A percentile compares a stretch with the other conserved stretches of the same genome.
These are phyloP conservation scores for Aselliscus stoliczkanus DNA, from an alignment of 2,797 vertebrate species.

Conservation along the genomic window DNA sequence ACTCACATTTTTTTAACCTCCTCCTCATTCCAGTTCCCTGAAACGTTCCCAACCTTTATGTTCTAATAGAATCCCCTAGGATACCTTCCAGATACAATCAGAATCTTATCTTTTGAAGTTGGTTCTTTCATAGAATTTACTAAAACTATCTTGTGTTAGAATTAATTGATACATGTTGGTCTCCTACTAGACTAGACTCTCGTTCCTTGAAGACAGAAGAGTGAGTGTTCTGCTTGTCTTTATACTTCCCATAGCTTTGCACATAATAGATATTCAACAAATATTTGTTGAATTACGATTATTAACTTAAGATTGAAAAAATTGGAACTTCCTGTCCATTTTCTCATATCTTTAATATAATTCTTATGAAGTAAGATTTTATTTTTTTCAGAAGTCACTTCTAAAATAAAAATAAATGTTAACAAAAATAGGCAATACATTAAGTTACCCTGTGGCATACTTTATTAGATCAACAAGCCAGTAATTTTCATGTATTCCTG, in stretches of 20 bases:
- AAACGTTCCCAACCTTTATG: background rate
- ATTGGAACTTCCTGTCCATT: background rate
- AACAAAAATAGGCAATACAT: background rate
- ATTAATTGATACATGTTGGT: background rate
- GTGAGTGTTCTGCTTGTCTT: background rate
- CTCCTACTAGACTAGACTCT: background rate
- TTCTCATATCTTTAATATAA: background rate
- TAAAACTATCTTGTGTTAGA: background rate
- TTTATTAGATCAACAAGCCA: background rate
- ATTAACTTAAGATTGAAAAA: background rate
- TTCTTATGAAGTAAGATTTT: background rate
- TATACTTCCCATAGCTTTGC: background rate
- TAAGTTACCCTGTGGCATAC: background rate
- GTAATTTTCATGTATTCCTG: background rate
- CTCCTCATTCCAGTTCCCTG: background rate
- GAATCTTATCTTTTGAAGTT: background rate
- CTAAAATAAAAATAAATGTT: conserved; percentile 26
- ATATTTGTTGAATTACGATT: background rate
- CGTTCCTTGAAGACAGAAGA: background rate
- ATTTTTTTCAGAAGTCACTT: background rate
- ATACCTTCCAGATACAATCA: background rate
- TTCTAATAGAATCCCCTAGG: background rate
- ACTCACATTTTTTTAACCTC: background rate
- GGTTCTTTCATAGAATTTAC: background rate
- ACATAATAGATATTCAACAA: background rate